Evolutionary conservation across 2,888 invertebrate species (phyloP), one percentile per base, ranked within the genome.

Genomic region (Nomada hirtipes): DNA sequence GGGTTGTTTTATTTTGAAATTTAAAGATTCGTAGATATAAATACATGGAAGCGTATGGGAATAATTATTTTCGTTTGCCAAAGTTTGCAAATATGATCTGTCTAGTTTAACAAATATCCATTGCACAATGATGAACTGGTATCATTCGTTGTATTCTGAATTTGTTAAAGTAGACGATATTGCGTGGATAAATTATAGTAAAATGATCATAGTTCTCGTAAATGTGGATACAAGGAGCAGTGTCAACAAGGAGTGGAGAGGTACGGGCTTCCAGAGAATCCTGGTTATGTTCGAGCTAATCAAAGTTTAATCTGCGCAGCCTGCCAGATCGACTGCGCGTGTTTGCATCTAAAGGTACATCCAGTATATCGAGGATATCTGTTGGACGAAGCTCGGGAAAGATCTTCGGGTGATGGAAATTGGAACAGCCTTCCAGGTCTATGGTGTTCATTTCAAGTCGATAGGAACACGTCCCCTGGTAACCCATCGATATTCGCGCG

Each of bases 291-390:
- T 82, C 82, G 74, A 82, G 20, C 61, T 77, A 77, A 83, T 83
- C 82, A 77, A 77, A 82, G 73, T 83, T 82, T 82, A 82, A 77
- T 83, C 82, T 70, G 67, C 73, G 29, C 76, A 69, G 72, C 81
- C 81, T 73, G 76, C 44, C 68, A 67, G 36, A 60, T 81, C 82
- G 64, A 67, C 68, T 72, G 64, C 76, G 65, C 76, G 69, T 80
- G 76, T 80, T 76, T 80, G 80, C 81, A 67, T 76, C 55, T 64
- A 55, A 64, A 69, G 53, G 67, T 80, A 80, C 64, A 76, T 65
- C 57, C 68, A 50, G 50, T 69, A 70, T 60, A 82, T 81, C 11
- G 65, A 61, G 69, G 65, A 60, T 76, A 73, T 65, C 47, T 69
- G 63, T 68, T 63, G 59, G 61, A 36, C 57, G 65, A 53, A 47